Base-by-base conservation (phyloP, 1,140 invertebrate genomes). In the Gryllus bimaculatus region DNA sequence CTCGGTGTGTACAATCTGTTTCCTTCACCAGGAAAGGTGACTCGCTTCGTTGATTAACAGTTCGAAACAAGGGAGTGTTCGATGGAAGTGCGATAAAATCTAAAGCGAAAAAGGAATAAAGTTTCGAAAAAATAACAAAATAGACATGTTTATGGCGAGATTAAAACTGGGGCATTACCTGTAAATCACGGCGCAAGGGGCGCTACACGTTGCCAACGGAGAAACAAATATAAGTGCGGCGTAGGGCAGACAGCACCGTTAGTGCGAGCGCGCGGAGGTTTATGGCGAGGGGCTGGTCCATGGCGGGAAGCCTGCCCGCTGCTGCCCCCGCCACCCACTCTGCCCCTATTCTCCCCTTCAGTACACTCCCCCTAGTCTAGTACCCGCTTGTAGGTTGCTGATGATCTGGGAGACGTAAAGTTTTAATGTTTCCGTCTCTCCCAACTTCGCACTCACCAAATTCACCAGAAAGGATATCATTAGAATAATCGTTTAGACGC, bases 131-230 rank as follows among this genome's bases (percentile, higher is more conserved):
- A 10, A 10, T 18, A 2, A 66, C 10, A 18, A 66, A 66, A 66
- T 66, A 66, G 54, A 66, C 54, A 66, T 66, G 54, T 66, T 66
- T 66, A 66, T 66, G 18, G 54, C 54, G 54, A 66, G 54, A 66
- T 66, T 66, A 66, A 66, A 66, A 66, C 54, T 18, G 18, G 18
- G 18, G 54, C 54, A 18, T 66, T 66, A 18, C 54, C 54, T 3
- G 54, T 66, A 66, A 66, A 66, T 66, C 54, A 13, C 54, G 54
- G 54, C 10, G 54, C 54, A 66, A 39, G 26, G 26, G 26, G 26
- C 26, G 26, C 26, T 39, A 39, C 26, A 39, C 26, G 26, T 39
- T 39, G 1, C 26, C 26, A 39, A 66, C 54, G 7, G 10, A 10
- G 54, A 66, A 18, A 66, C 54, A 66, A 66, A 66, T 66, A 66